These are phyloP conservation scores for Archips xylosteana DNA, from an alignment of 2,888 invertebrate species.

Conservation along the genomic window DNA sequence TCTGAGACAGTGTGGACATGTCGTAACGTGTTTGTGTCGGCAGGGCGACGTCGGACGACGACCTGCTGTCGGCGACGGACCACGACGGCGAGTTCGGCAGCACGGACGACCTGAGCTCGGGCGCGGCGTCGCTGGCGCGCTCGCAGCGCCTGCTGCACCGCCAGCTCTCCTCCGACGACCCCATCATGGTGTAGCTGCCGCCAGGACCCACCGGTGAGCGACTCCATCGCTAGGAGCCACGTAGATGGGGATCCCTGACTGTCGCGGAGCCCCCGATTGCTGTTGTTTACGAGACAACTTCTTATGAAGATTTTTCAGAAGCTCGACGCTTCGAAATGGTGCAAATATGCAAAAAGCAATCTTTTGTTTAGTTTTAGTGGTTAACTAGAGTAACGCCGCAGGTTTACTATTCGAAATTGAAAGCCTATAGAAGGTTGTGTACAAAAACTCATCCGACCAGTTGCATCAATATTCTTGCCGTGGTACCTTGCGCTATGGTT, in stretches of 20 bases:
- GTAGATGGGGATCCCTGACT: neutral
- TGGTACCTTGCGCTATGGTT: conserved; percentile 17
- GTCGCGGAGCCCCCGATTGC: neutral
- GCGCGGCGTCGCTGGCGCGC: conserved; percentile 67
- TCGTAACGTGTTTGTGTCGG: conserved; percentile 25
- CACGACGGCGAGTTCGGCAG: conserved; percentile 90
- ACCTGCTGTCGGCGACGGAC: conserved; percentile 91
- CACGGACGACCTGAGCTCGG: conserved; percentile 85
- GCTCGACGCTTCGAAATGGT: conserved; percentile 7
- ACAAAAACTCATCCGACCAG: conserved; percentile 42
- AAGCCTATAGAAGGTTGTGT: conserved; percentile 41
- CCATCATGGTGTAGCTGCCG: conserved; percentile 76
- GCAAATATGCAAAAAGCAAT: conserved; percentile 20
- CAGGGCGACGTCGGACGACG: conserved; percentile 95
- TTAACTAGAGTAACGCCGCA: conserved; percentile 16
- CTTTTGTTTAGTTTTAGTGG: conserved; percentile 29
- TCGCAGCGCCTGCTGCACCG: conserved; percentile 77
- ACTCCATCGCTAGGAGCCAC: neutral
- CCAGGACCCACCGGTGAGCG: neutral
- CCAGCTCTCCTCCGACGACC: conserved; percentile 82
- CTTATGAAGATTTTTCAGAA: conserved; percentile 5
- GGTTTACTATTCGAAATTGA: conserved; percentile 21
- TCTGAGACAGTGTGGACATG: neutral
- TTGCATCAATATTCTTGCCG: conserved; percentile 35
- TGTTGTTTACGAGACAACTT: neutral